These are phyloP conservation scores for Noctua janthina DNA, from an alignment of 2,888 invertebrate genomes.

Conservation along the genomic window DNA sequence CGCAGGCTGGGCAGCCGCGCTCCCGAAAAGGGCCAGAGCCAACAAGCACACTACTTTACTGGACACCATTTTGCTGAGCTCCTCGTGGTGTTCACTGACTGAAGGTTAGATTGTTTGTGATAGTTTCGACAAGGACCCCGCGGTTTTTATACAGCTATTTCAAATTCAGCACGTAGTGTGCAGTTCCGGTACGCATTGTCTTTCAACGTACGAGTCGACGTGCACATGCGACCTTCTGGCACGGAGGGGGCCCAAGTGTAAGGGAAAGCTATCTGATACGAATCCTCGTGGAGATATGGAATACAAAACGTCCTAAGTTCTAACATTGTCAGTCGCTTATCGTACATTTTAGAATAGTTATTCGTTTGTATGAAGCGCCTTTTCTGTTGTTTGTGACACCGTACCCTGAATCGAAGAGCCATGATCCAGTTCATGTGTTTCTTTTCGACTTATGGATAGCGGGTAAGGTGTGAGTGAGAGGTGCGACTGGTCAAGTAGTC, in stretches of 20 bases:
- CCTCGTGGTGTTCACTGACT: constrained; percentile 84
- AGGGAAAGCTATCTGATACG: constrained; percentile 90
- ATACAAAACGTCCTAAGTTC: constrained; percentile 82
- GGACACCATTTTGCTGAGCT: constrained; percentile 83
- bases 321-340: constrained; percentile 68
- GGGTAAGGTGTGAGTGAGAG: constrained; percentile 74
- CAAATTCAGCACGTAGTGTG: constrained; percentile 87
- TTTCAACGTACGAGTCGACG: constrained; percentile 80
- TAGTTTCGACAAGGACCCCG: constrained; percentile 86
- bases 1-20: constrained; percentile 91
- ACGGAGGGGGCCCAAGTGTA: constrained; percentile 78
- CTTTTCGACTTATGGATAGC: constrained; percentile 65
- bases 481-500: constrained; percentile 69
- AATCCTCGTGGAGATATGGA: constrained; percentile 78
- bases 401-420: constrained; percentile 84
- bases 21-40: constrained; percentile 89
- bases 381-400: constrained; percentile 90
- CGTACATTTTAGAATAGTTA: constrained; percentile 78
- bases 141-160: constrained; percentile 91
- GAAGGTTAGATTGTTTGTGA: constrained; percentile 86
- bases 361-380: constrained; percentile 76
- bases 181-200: constrained; percentile 89
- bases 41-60: constrained; percentile 87
- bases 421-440: constrained; percentile 82
- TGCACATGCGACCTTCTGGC: constrained; percentile 83